phyloP scores from a whole-genome alignment of 1,140 invertebrate genomes.

The Saxidomus purpurata region DNA sequence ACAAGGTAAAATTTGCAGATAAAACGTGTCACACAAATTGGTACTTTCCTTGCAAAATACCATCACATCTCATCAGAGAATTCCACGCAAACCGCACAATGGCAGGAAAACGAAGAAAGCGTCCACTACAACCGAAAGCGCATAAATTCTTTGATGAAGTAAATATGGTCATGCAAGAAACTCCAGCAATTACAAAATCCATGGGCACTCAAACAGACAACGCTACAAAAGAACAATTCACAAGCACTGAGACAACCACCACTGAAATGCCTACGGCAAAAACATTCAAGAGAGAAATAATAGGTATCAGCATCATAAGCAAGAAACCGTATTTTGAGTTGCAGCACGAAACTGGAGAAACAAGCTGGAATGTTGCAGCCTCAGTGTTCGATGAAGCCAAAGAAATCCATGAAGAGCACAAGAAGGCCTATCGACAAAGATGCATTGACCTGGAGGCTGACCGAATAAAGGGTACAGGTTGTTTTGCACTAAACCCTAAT shows the following conservation, averaged over 20 bases:
- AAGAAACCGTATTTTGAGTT: not conserved
- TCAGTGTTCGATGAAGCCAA: not conserved
- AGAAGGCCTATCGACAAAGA: not conserved
- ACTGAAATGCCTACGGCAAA: not conserved
- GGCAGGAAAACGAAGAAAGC: slow-evolving; percentile 38
- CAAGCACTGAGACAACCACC: not conserved
- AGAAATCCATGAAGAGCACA: not conserved
- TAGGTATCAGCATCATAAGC: not conserved
- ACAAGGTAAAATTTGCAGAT: not conserved
- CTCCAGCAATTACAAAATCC: too few relatives aligned
- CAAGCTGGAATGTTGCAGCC: not conserved
- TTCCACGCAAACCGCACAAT: slow-evolving; percentile 36
- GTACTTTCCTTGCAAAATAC: slow-evolving; percentile 42
- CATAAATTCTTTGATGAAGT: slow-evolving; percentile 12
- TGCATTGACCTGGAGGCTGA: not conserved
- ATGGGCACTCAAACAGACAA: not conserved
- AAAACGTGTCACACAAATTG: not conserved
- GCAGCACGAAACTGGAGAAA: not conserved
- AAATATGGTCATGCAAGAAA: not conserved
- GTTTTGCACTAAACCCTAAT: not conserved
- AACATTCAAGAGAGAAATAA: not conserved
- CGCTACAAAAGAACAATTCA: not conserved
- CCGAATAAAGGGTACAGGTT: not conserved
- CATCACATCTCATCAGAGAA: not conserved
- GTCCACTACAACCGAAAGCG: not conserved